These are phyloP conservation scores for Ophiothrix spiculata DNA, from an alignment of 35 echinoderm and acorn worm genomes.

Conservation along the genomic window DNA sequence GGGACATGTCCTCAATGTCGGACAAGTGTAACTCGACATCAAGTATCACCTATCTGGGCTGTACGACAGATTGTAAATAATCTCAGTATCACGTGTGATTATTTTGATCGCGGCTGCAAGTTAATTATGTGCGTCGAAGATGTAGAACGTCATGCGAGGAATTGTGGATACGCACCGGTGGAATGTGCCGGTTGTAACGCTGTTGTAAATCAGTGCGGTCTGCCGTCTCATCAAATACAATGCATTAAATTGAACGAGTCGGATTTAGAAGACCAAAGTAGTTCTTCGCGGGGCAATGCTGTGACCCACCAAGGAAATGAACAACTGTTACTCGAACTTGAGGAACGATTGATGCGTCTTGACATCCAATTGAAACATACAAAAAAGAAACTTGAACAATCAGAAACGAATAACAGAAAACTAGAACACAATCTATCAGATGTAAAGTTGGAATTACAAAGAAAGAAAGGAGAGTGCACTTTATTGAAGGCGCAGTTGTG, in stretches of 20 bases:
- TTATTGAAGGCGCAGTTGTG: conserved; percentile 18
- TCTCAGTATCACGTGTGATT: conserved; percentile 61
- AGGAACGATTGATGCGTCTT: conserved; percentile 24
- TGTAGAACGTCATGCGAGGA: conserved; percentile 37
- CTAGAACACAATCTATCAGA: conserved; percentile 63
- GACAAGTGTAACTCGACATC: conserved; percentile 28
- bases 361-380: conserved; percentile 81
- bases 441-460: conserved; percentile 53
- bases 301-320: background rate
- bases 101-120: conserved; percentile 63
- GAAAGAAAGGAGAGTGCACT: conserved; percentile 46
- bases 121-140: conserved; percentile 62
- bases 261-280: conserved; percentile 14
- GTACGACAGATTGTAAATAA: conserved; percentile 78
- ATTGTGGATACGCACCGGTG: conserved; percentile 71
- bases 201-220: conserved; percentile 49
- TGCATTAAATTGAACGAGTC: conserved; percentile 41
- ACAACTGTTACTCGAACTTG: conserved; percentile 27
- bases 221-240: conserved; percentile 46
- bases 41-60: conserved; percentile 82
- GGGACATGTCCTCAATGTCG: conserved; percentile 87
- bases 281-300: too few relatives aligned
- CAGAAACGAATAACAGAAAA: conserved; percentile 55
- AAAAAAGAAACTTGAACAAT: conserved; percentile 72
- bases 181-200: conserved; percentile 61